These are phyloP conservation scores for Dysmachus trigonus DNA, from an alignment of 2,888 invertebrate genomes.

Conservation along the genomic window DNA sequence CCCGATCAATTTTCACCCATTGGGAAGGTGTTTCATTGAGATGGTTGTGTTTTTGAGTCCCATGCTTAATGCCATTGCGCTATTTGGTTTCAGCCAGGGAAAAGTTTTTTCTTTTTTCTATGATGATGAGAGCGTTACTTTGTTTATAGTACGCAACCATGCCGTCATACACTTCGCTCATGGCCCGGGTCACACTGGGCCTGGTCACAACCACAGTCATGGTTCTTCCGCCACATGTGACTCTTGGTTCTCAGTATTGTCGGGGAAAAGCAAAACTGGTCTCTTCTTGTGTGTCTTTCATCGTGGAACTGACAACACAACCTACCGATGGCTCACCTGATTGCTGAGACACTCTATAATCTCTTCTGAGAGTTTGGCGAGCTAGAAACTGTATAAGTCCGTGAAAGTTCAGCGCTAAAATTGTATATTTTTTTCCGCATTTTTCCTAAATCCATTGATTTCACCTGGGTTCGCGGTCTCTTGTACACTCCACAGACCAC, in stretches of 20 bases:
- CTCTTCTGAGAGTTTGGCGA: neutral
- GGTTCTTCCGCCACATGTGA: conserved; percentile 1
- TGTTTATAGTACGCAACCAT: conserved; percentile 27
- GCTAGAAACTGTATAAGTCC: neutral
- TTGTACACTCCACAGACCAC: too few relatives aligned
- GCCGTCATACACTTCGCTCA: neutral
- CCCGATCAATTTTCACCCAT: neutral
- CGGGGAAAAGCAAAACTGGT: neutral
- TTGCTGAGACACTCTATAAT: neutral
- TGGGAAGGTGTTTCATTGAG: neutral
- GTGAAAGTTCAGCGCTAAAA: neutral
- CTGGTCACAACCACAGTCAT: neutral
- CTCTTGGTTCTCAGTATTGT: neutral
- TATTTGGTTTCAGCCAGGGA: neutral
- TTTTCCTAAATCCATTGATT: neutral
- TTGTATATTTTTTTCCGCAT: neutral
- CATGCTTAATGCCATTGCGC: neutral
- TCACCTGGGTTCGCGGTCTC: neutral
- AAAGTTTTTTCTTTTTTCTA: neutral
- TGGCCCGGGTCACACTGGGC: neutral
- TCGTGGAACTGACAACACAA: neutral
- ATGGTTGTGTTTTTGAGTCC: neutral
- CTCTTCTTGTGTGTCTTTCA: neutral
- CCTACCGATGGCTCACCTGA: neutral
- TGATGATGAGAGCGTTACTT: neutral